Conservation (phyloP, 2,113 vertebrate species). For the Sinocyclocheilus grahami region DNA sequence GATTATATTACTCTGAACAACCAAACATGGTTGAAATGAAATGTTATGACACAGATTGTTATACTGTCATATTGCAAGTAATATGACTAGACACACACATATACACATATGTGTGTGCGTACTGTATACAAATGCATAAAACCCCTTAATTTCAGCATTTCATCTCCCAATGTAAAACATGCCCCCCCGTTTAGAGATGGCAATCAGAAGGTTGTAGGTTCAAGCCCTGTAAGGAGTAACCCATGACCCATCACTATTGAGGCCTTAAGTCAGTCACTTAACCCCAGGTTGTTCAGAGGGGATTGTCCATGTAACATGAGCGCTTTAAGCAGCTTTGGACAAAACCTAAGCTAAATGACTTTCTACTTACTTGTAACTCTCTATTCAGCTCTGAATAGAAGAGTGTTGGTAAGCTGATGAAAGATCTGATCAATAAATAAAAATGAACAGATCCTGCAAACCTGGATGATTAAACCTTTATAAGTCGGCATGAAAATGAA, state of each 20-base stretch:
- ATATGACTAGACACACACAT: not conserved
- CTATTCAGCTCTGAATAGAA: not conserved
- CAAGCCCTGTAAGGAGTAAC: not conserved
- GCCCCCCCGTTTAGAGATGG: not conserved
- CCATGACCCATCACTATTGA: not conserved
- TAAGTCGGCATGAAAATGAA: not conserved
- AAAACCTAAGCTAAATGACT: not conserved
- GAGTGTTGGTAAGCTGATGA: not conserved
- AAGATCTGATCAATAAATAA: not conserved
- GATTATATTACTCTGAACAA: not conserved
- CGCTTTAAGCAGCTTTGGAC: not conserved
- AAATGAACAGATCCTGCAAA: not conserved
- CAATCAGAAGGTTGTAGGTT: not conserved
- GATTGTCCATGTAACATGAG: constrained; percentile 17
- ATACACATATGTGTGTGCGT: not conserved
- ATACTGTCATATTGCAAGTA: not conserved
- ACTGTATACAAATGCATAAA: no score
- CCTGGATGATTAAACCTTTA: not conserved
- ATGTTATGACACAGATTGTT: not conserved
- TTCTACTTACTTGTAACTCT: not conserved
- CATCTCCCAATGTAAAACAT: no score
- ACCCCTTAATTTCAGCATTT: no score
- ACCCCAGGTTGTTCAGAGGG: constrained; percentile 7
- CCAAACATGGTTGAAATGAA: not conserved
- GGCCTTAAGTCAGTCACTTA: not conserved